Evolutionary conservation across 2,888 invertebrate genomes (phyloP).

Genomic region (Steinernema carpocapsae): DNA sequence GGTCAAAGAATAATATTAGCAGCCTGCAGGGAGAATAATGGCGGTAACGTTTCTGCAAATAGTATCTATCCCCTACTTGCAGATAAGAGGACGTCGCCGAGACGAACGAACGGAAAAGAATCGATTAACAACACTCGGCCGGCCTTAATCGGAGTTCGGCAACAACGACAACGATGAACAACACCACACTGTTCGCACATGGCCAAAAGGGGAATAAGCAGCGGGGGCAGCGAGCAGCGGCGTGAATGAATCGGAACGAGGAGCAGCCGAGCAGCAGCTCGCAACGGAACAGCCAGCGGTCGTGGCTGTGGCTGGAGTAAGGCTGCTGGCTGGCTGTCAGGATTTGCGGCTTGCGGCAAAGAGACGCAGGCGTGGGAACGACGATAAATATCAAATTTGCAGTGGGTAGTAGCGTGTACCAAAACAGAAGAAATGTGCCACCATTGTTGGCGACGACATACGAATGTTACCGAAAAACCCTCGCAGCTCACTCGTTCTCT

Average conservation of each 20-base stretch:
- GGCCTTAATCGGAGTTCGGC: slow-evolving; percentile 30
- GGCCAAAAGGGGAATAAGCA: slow-evolving; percentile 18
- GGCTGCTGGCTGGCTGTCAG: too few relatives aligned
- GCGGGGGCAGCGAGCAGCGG: not conserved
- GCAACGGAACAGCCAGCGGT: not conserved
- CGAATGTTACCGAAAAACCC: slow-evolving; percentile 31
- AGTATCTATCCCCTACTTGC: slow-evolving; percentile 24
- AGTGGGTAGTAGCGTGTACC: slow-evolving; percentile 22
- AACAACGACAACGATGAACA: slow-evolving; percentile 23
- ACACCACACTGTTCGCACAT: slow-evolving; percentile 30
- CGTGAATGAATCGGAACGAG: too few relatives aligned
- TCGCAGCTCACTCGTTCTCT: slow-evolving; percentile 31
- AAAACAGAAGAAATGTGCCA: slow-evolving; percentile 25
- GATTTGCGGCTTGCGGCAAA: slow-evolving; percentile 6
- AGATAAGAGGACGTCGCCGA: slow-evolving; percentile 11
- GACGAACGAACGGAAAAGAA: slow-evolving; percentile 18
- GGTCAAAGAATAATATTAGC: slow-evolving; percentile 1
- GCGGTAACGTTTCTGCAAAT: slow-evolving; percentile 31
- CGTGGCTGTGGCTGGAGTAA: too few relatives aligned
- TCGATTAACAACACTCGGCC: slow-evolving; percentile 29
- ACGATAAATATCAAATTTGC: slow-evolving; percentile 18
- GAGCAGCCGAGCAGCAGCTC: too few relatives aligned
- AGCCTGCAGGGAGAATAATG: not conserved
- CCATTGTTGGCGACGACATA: slow-evolving; percentile 30
- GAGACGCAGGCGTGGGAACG: slow-evolving; percentile 10